Evolutionary conservation across 2,113 vertebrate species (phyloP).

Genomic region (Lichenostomus cassidix): DNA sequence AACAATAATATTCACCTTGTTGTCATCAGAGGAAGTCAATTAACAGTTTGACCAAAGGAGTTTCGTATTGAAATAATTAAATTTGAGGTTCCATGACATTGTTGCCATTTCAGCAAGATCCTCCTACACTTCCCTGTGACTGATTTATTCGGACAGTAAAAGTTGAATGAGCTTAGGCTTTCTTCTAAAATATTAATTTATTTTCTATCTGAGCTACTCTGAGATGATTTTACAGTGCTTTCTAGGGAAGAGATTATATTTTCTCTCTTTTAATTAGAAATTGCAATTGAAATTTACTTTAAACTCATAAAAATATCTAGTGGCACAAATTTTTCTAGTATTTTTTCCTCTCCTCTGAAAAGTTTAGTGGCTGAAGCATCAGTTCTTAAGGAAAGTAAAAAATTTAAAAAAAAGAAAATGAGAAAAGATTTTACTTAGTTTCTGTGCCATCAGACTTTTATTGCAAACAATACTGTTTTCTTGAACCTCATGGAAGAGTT

Average conservation of each 20-base stretch:
- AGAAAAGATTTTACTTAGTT: background rate
- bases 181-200: background rate
- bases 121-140: background rate
- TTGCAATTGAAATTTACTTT: background rate
- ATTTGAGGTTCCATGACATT: conserved; percentile 11
- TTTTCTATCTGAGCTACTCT: background rate
- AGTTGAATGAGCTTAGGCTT: background rate
- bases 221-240: background rate
- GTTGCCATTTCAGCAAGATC: background rate
- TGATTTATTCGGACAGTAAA: background rate
- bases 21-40: background rate
- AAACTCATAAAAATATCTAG: background rate
- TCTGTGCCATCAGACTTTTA: background rate
- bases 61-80: conserved; percentile 24
- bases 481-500: background rate
- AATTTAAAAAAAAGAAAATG: background rate
- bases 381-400: background rate
- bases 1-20: background rate
- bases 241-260: background rate
- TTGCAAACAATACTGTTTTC: background rate
- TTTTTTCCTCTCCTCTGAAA: background rate
- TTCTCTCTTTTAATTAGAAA: background rate
- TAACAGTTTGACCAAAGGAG: background rate
- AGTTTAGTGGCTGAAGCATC: background rate
- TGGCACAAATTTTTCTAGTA: background rate